A percentile compares a stretch with the other conserved stretches of the same genome.
phyloP scores from a whole-genome alignment of 2,797 vertebrate species.

The Lepus townsendii region DNA sequence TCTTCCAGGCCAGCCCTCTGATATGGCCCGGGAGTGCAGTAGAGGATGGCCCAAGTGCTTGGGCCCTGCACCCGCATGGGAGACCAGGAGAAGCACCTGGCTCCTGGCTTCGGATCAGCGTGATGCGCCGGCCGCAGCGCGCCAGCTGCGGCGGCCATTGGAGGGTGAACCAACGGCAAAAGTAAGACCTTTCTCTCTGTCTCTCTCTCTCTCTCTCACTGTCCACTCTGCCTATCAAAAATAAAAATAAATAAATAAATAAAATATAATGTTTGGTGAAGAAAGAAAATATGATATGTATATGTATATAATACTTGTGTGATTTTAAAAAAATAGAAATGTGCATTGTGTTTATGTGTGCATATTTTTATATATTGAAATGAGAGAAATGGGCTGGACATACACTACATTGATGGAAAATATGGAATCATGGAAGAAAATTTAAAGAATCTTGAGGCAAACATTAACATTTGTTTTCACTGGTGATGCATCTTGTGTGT shows the following conservation, averaged over 20 bases:
- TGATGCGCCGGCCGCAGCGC: too few relatives aligned
- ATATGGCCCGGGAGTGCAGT: too few relatives aligned
- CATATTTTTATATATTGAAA: neutral
- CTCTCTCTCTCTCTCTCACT: too few relatives aligned
- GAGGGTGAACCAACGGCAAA: too few relatives aligned
- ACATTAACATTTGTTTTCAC: neutral
- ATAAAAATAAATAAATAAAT: neutral
- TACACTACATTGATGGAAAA: neutral
- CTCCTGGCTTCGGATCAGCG: too few relatives aligned
- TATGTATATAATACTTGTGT: neutral
- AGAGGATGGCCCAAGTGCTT: too few relatives aligned
- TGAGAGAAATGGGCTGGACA: neutral
- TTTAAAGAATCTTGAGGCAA: neutral
- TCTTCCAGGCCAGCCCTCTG: too few relatives aligned
- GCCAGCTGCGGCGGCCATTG: too few relatives aligned
- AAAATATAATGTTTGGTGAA: neutral
- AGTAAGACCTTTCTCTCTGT: too few relatives aligned
- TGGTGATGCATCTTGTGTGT: neutral
- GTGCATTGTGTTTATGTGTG: neutral
- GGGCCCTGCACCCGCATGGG: too few relatives aligned
- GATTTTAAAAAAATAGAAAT: neutral
- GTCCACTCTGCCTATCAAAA: too few relatives aligned
- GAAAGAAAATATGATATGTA: neutral
- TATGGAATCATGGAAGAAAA: neutral
- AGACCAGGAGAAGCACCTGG: too few relatives aligned